Evolutionary conservation across 2,113 vertebrate genomes (phyloP), one percentile per base, ranked within the genome.

Genomic region (Oreochromis niloticus): DNA sequence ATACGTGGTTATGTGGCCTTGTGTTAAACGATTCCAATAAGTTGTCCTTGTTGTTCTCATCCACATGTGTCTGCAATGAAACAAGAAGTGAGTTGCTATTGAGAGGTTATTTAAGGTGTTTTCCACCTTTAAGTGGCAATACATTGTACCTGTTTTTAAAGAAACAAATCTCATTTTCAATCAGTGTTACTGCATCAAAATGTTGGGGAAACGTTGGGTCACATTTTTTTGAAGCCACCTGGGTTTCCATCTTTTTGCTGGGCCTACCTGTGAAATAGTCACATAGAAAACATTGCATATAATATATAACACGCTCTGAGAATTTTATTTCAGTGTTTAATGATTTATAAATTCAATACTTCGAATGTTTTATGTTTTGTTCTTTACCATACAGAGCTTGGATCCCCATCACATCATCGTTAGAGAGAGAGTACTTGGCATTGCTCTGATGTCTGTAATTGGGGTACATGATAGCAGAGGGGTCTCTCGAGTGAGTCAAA

Each of bases 391-490:
- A 97, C 86, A 97, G 59, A 4, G 93, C 89, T 92, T 97, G 96
- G 68, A 97, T 97, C 6, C 95, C 96, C 57, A 95, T 95, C 36
- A 93, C 88, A 6, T 97, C 94, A 1, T 97, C 96, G 82, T 91
- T 95, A 36, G 96, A 93, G 4, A 97, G 96, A 11, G 24, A 94
- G 86, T 96, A 96, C 34, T 95, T 91, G 17, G 89, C 94, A 2
- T 91, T 87, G 86, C 94, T 90, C 30, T 94, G 88, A 80, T 95
- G 93, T 90, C 94, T 97, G 82, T 97, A 97, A 30, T 92, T 96
- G 11, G 96, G 96, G 87, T 96, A 95, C 94, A 97, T 97, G 81
- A 97, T 88, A 27, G 95, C 95, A 13, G 95, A 94, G 0, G 95
- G 95, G 14, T 97, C 96, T 84, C 68, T 94, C 14, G 95, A 97